Conservation (phyloP, 2,113 vertebrate species). For the Amphiprion percula region DNA sequence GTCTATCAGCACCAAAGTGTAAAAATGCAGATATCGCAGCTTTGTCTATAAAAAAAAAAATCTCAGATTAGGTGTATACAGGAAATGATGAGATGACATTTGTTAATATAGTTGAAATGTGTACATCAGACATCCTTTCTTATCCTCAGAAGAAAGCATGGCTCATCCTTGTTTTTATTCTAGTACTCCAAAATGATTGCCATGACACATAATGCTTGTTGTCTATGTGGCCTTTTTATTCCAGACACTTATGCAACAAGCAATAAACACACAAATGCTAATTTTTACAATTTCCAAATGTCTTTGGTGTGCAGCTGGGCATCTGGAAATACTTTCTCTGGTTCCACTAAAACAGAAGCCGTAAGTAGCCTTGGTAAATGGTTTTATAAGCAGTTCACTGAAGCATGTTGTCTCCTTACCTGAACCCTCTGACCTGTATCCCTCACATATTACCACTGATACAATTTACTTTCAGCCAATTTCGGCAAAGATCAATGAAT, state of each 20-base stretch:
- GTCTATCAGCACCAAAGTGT: too few relatives aligned
- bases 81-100: not conserved
- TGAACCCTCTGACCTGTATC: slow-evolving; percentile 51
- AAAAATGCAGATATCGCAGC: too few relatives aligned
- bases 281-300: slow-evolving; percentile 19
- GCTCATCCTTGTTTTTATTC: not conserved
- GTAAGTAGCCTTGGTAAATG: slow-evolving; percentile 56
- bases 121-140: too few relatives aligned
- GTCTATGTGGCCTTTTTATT: slow-evolving; percentile 20
- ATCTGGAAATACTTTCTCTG: slow-evolving; percentile 48
- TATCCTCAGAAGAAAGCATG: too few relatives aligned
- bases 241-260: not conserved
- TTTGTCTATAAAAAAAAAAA: too few relatives aligned
- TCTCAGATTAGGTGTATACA: too few relatives aligned
- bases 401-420: slow-evolving; percentile 55
- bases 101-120: not conserved
- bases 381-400: slow-evolving; percentile 54
- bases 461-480: slow-evolving; percentile 48
- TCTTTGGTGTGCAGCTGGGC: slow-evolving; percentile 33
- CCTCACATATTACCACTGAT: slow-evolving; percentile 62
- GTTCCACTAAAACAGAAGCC: slow-evolving; percentile 40
- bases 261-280: slow-evolving; percentile 25
- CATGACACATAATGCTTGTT: slow-evolving; percentile 1
- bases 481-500: slow-evolving; percentile 43
- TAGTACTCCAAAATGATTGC: not conserved